phyloP scores from a whole-genome alignment of 2,113 vertebrate genomes.

The Bagarius yarrelli region DNA sequence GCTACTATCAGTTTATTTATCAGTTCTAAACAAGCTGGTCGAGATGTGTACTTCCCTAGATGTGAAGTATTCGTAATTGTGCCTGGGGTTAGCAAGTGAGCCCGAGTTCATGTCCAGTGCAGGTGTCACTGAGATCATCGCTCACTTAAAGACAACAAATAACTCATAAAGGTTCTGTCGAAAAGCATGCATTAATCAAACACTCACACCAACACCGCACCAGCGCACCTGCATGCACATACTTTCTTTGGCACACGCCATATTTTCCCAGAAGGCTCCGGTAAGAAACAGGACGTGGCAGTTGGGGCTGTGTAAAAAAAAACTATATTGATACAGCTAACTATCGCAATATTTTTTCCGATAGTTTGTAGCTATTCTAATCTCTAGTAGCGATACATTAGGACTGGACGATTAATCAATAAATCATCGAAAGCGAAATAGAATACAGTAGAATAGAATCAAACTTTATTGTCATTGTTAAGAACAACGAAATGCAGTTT shows the following conservation, averaged over 20 bases:
- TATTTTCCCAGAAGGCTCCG: slow-evolving; percentile 27
- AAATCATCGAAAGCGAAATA: too few species aligned
- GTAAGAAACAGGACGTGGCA: slow-evolving; percentile 14
- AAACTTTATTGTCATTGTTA: too few species aligned
- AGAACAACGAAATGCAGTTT: too few species aligned
- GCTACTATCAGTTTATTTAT: slow-evolving; percentile 12
- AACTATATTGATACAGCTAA: too few species aligned
- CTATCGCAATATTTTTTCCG: too few species aligned
- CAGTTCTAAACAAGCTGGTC: slow-evolving; percentile 5
- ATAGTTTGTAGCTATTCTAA: too few species aligned
- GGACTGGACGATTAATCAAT: too few species aligned
- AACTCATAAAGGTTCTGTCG: background rate
- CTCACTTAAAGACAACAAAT: slow-evolving; percentile 26
- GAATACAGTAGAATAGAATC: too few species aligned
- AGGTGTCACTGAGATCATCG: slow-evolving; percentile 37
- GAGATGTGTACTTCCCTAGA: background rate
- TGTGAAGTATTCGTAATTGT: background rate
- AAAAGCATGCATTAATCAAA: slow-evolving; percentile 28
- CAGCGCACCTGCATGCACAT: background rate
- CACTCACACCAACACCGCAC: background rate
- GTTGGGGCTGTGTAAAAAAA: too few species aligned
- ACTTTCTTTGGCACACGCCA: slow-evolving; percentile 4
- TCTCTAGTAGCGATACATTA: too few species aligned
- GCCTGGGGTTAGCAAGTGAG: slow-evolving; percentile 30
- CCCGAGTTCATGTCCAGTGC: slow-evolving; percentile 35